These are phyloP conservation scores for Octopus bimaculoides DNA, from an alignment of 1,140 invertebrate species.

Conservation along the genomic window DNA sequence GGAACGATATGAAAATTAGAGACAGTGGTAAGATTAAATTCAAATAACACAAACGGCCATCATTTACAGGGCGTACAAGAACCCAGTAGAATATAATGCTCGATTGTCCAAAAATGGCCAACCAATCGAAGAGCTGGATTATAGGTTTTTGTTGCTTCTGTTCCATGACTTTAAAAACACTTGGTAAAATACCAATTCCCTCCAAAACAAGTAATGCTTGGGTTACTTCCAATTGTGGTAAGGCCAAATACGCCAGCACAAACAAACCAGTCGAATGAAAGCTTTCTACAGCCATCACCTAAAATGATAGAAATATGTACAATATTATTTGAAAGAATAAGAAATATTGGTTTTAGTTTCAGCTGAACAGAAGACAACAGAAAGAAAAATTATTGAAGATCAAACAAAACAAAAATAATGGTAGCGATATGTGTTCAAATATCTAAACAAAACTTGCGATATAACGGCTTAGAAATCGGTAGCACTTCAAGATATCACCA, in stretches of 20 bases:
- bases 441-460: background rate
- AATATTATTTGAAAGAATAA: background rate
- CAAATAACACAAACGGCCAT: background rate
- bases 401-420: background rate
- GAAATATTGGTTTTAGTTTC: background rate
- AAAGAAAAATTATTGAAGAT: background rate
- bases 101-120: background rate
- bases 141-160: background rate
- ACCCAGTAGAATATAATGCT: background rate
- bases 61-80: background rate
- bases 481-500: background rate
- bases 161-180: background rate
- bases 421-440: background rate
- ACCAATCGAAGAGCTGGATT: background rate
- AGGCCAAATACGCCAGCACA: background rate
- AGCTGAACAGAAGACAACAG: background rate
- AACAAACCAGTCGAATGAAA: conserved; percentile 1
- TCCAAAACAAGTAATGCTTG: background rate
- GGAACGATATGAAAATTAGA: background rate
- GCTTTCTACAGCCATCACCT: background rate
- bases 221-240: background rate
- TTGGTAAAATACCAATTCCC: background rate
- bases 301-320: background rate
- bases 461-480: background rate
- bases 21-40: background rate